Percentiles rank a stretch among this genome's conserved stretches.
phyloP scores from a whole-genome alignment of 1,140 invertebrate genomes.

The Magallana gigas region DNA sequence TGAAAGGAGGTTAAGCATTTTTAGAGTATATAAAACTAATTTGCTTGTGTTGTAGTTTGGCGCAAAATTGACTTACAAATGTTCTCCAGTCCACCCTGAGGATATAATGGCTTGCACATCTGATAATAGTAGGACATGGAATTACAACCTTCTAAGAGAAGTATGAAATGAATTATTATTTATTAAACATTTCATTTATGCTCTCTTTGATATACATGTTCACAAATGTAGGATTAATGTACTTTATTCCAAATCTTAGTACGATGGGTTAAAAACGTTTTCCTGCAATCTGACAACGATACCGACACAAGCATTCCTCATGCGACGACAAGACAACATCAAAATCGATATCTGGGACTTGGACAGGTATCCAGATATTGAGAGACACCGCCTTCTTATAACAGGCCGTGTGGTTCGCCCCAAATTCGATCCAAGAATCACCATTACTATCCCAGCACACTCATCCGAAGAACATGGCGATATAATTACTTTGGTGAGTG shows the following conservation, averaged over 20 bases:
- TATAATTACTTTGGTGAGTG: not conserved
- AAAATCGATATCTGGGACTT: conserved; percentile 1
- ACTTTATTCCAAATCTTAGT: not conserved
- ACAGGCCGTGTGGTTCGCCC: not conserved
- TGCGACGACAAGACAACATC: not conserved
- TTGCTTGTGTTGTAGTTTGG: not conserved
- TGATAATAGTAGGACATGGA: not conserved
- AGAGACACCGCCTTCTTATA: not conserved
- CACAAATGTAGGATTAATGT: not conserved
- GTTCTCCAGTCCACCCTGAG: not conserved
- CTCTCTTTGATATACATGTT: not conserved
- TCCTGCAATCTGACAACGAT: not conserved
- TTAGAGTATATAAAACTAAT: too few relatives aligned
- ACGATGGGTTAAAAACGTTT: not conserved
- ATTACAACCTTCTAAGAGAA: not conserved
- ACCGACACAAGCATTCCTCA: not conserved
- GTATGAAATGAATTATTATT: not conserved
- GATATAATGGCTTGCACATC: not conserved
- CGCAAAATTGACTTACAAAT: not conserved
- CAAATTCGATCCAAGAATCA: not conserved
- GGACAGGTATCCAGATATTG: not conserved
- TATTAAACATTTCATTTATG: not conserved
- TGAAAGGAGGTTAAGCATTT: too few relatives aligned
- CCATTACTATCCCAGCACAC: not conserved
- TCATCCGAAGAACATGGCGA: not conserved